Base-by-base conservation (phyloP, 2,797 vertebrate genomes). In the Oryzias dopingdopingensis region DNA sequence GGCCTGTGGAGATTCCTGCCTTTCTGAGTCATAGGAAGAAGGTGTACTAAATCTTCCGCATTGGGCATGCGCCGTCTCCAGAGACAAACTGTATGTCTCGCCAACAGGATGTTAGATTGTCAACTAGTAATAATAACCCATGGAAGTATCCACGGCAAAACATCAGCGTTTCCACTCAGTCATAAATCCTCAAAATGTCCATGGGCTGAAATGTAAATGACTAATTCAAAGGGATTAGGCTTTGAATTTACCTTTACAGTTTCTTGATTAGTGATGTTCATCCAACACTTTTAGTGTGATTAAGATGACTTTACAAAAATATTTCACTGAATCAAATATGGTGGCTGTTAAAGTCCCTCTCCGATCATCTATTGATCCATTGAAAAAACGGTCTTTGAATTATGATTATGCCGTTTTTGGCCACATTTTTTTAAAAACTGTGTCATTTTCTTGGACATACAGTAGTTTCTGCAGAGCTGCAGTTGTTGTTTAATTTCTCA, bases 91-190 rank as follows among this genome's bases (percentile, higher is more conserved):
- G 26, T 6, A 29, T 14, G 56, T 80, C 59, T 65, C 42, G 51
- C 72, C 72, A 66, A 62, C 72, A 79, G 69, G 77, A 85, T 64
- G 77, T 61, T 57, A 51, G 59, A 59, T 65, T 64, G 67, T 82
- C 72, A 60, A 59, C 51, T 22, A 56, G 63, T 46, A 29, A 44
- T 5, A 62, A 64, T 8, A 52, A 59, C 12, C 59, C 51, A 70
- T 67, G 57, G 67, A 81, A 77, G 80, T 66, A 60, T 42, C 49
- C 62, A 70, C 56, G 72, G 67, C 79, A 84, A 78, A 59, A 76
- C 6, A 45, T 13, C 51, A 20, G 49, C 32, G 41, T 46, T 45
- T 50, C 43, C 37, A 48, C 48, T 49, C 32, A 50, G 42, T 13
- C 60, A 51, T 23, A 44, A 17, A 60, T 14, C 6, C 14, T 37